A percentile compares a stretch with the other conserved stretches of the same genome.
Conservation (phyloP, 2,113 vertebrate genomes). For the Jacana jacana region DNA sequence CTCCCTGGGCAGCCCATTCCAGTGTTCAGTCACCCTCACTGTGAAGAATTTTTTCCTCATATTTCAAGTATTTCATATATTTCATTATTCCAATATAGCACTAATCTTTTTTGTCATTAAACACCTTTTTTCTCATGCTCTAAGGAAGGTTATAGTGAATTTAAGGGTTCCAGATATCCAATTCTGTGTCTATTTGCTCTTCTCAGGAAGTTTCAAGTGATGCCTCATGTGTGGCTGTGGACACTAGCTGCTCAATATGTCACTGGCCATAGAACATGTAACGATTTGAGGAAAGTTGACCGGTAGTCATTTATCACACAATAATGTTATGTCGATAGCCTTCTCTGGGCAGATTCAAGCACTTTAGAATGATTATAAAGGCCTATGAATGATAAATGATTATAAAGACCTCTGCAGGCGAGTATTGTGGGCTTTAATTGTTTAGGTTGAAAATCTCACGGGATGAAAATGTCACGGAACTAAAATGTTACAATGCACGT, state of each 20-base stretch:
- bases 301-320: neutral
- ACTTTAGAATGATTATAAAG: neutral
- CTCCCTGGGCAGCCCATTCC: no score
- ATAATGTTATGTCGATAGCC: neutral
- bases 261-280: neutral
- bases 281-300: neutral
- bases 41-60: no score
- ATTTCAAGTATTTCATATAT: no score
- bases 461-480: conserved; percentile 8
- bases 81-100: neutral
- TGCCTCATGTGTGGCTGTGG: neutral
- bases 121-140: neutral
- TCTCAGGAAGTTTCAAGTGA: neutral
- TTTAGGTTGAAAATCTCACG: neutral
- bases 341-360: neutral
- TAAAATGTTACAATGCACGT: neutral
- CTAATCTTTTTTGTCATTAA: neutral
- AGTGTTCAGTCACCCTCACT: no score
- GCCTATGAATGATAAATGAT: neutral
- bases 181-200: neutral
- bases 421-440: neutral
- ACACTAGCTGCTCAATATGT: neutral
- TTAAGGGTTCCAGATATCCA: neutral
- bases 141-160: neutral
- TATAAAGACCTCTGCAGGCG: neutral